phyloP scores from a whole-genome alignment of 2,797 vertebrate genomes.

The Pantherophis vulpinus region DNA sequence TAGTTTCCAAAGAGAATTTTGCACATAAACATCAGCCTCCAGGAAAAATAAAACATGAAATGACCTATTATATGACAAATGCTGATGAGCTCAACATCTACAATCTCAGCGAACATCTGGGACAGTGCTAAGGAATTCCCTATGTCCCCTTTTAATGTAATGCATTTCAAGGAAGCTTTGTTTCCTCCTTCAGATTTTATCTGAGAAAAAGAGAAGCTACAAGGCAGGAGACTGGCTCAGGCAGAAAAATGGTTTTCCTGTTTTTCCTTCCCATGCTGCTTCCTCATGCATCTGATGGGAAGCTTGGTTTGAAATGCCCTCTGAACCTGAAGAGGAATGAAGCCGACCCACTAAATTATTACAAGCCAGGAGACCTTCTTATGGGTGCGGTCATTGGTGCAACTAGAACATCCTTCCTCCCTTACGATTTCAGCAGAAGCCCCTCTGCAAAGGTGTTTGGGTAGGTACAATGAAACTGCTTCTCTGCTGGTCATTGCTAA shows the following conservation, averaged over 20 bases:
- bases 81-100: not conserved
- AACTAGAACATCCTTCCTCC: not conserved
- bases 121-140: not conserved
- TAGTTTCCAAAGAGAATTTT: not conserved
- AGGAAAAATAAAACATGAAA: not conserved
- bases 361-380: not conserved
- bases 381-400: not conserved
- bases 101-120: not conserved
- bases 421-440: not conserved
- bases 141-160: not conserved
- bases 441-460: not conserved
- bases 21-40: not conserved
- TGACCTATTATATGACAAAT: not conserved
- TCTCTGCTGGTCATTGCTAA: not conserved
- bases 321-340: not conserved
- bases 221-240: not conserved
- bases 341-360: not conserved
- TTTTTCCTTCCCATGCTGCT: not conserved
- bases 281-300: not conserved
- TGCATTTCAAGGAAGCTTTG: not conserved
- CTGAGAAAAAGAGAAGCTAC: not conserved
- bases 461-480: not conserved
- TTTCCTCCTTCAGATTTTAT: not conserved
- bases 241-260: not conserved
- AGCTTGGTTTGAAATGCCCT: not conserved